Evolutionary conservation across 1,140 invertebrate species (phyloP), one percentile per base, ranked within the genome.

Genomic region (Drosophila equinoxialis): DNA sequence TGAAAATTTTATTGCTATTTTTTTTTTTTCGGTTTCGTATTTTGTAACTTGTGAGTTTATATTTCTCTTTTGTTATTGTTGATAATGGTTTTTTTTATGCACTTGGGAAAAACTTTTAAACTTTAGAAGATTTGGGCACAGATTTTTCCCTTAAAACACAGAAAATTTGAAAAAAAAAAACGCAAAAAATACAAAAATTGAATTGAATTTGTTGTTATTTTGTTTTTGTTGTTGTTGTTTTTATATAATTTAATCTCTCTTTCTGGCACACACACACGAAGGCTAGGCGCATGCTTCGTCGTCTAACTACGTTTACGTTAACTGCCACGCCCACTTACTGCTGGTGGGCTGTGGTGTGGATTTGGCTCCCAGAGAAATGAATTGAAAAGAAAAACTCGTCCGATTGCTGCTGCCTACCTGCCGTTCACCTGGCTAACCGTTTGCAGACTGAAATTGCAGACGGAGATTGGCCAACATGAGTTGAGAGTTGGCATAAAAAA

Each of bases 361-460:
- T 37, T 8, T 37, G 14, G 45, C 45, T 51, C 8, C 17, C 45
- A 51, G 45, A 51, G 17, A 51, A 23, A 51, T 51, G 8, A 7
- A 20, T 17, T 17, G 1, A 45, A 17, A 10, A 23, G n/a, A 59
- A 59, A 57, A 59, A 59, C 57, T 59, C 20, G 45, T 51, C 45
- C 45, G n/a, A 11, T 33, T 37, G 57, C 57, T 59, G 33, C 77
- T 83, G 76, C 85, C 84, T 90, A 77, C 89, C 84, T 90, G 80
- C 89, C 89, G 89, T 89, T 90, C 89, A 91, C 89, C 73, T 82
- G 74, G 79, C 89, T 86, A 79, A 91, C 90, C 89, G 85, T 81
- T 90, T 91, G 89, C 89, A 91, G 89, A 91, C 89, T 91, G 74
- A 91, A 89, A 82, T 91, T 86, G 89, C 81, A 91, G 79, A 90